phyloP scores from a whole-genome alignment of 2,888 invertebrate genomes.

The Iselma pallidipennis region DNA sequence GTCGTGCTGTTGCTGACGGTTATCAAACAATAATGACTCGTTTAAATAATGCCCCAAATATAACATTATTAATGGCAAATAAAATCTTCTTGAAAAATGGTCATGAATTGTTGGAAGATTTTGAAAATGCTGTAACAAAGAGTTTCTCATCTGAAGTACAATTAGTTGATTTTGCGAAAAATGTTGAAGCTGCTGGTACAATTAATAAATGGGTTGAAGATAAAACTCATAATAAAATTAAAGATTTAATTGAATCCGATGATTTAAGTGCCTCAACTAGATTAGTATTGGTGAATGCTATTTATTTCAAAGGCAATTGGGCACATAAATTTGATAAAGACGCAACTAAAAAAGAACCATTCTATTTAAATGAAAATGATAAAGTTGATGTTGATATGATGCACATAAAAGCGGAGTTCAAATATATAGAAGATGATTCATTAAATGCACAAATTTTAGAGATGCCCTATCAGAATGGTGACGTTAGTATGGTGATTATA shows the following conservation, averaged over 20 bases:
- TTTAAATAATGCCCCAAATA: too few relatives aligned
- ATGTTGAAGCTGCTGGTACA: slow-evolving; percentile 54
- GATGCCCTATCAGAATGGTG: slow-evolving; percentile 68
- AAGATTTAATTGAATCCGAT: slow-evolving; percentile 67
- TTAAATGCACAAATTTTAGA: slow-evolving; percentile 66
- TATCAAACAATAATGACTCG: too few relatives aligned
- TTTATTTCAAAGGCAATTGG: too few relatives aligned
- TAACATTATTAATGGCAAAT: too few relatives aligned
- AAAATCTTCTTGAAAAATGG: too few relatives aligned
- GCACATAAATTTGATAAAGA: slow-evolving; percentile 63
- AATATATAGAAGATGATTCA: slow-evolving; percentile 56
- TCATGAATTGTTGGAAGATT: too few relatives aligned
- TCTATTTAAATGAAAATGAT: slow-evolving; percentile 61
- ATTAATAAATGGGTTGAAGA: slow-evolving; percentile 82
- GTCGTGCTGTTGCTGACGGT: too few relatives aligned
- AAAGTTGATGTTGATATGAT: too few relatives aligned
- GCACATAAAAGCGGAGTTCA: slow-evolving; percentile 61
- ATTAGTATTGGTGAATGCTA: slow-evolving; percentile 76
- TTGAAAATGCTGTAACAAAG: too few relatives aligned
- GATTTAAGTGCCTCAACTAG: slow-evolving; percentile 61
- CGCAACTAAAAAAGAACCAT: slow-evolving; percentile 63
- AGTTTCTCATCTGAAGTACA: too few relatives aligned
- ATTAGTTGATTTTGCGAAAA: slow-evolving; percentile 63
- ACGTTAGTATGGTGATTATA: slow-evolving; percentile 73
- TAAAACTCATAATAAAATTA: slow-evolving; percentile 79